Evolutionary conservation across 2,113 vertebrate genomes (phyloP).

Genomic region (Xyliphius kryptos): DNA sequence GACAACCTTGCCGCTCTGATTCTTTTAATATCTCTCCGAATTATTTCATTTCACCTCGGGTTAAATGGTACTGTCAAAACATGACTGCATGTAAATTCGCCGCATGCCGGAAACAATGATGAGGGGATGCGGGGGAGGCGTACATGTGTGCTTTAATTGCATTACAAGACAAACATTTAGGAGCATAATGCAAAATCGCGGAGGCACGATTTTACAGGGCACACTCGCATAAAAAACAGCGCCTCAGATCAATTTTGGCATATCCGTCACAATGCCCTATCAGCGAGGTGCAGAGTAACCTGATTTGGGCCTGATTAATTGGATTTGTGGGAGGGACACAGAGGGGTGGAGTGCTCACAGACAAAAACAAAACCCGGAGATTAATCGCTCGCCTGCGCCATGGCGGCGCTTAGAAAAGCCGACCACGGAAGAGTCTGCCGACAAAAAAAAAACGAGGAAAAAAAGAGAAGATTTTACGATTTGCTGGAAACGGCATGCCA

Average conservation of each 20-base stretch:
- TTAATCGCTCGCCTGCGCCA: constrained; percentile 63
- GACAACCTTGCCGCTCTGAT: constrained; percentile 57
- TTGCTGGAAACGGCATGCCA: constrained; percentile 65
- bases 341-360: constrained; percentile 55
- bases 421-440: constrained; percentile 61
- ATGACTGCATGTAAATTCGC: constrained; percentile 60
- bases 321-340: constrained; percentile 70
- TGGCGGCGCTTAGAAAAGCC: constrained; percentile 66
- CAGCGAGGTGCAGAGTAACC: constrained; percentile 73
- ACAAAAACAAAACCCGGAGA: constrained; percentile 66
- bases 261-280: constrained; percentile 70
- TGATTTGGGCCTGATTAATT: constrained; percentile 73
- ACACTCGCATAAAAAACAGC: constrained; percentile 49
- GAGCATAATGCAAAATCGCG: constrained; percentile 66
- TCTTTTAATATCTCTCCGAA: constrained; percentile 63
- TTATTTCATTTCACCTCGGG: constrained; percentile 65
- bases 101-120: constrained; percentile 64
- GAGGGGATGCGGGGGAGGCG: constrained; percentile 62
- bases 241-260: constrained; percentile 61
- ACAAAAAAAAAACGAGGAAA: constrained; percentile 48
- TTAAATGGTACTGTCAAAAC: constrained; percentile 66
- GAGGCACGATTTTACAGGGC: constrained; percentile 62
- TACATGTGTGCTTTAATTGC: constrained; percentile 71
- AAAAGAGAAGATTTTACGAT: constrained; percentile 57
- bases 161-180: constrained; percentile 75